Evolutionary conservation across 1,140 invertebrate species (phyloP).

Genomic region (Drosophila tristis): DNA sequence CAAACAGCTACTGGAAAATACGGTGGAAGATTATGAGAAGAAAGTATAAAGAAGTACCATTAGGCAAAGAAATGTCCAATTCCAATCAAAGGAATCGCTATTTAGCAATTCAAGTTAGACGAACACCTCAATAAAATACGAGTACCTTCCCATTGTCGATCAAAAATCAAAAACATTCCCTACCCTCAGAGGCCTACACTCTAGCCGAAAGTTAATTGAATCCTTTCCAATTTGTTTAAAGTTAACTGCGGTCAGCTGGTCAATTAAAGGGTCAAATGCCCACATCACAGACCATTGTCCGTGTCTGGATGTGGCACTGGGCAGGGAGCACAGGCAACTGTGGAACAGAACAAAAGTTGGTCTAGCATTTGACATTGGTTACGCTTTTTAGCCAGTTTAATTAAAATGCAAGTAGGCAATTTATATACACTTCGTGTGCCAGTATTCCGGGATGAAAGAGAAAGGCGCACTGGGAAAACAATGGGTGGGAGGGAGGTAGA

Average conservation of each 20-base stretch:
- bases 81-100: background rate
- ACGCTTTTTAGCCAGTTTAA: slow-evolving; percentile 78
- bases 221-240: slow-evolving; percentile 69
- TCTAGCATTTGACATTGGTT: slow-evolving; percentile 73
- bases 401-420: slow-evolving; percentile 83
- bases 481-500: background rate
- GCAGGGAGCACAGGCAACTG: background rate
- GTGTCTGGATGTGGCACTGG: slow-evolving; percentile 6
- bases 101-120: too few relatives aligned
- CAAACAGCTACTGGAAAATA: slow-evolving; percentile 33
- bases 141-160: background rate
- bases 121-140: background rate
- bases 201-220: slow-evolving; percentile 3
- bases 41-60: too few relatives aligned
- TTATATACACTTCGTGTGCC: slow-evolving; percentile 78
- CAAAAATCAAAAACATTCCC: too few relatives aligned
- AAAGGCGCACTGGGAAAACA: slow-evolving; percentile 10
- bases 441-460: slow-evolving; percentile 6
- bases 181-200: too few relatives aligned
- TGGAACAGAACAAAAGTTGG: slow-evolving; percentile 37
- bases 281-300: slow-evolving; percentile 69
- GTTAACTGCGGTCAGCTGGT: slow-evolving; percentile 74
- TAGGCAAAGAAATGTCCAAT: background rate
- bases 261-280: slow-evolving; percentile 75
- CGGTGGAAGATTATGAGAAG: slow-evolving; percentile 8